Percentiles rank a stretch among this genome's conserved stretches.
These are phyloP conservation scores for Hassar affinis DNA, from an alignment of 2,113 vertebrate species.

Conservation along the genomic window DNA sequence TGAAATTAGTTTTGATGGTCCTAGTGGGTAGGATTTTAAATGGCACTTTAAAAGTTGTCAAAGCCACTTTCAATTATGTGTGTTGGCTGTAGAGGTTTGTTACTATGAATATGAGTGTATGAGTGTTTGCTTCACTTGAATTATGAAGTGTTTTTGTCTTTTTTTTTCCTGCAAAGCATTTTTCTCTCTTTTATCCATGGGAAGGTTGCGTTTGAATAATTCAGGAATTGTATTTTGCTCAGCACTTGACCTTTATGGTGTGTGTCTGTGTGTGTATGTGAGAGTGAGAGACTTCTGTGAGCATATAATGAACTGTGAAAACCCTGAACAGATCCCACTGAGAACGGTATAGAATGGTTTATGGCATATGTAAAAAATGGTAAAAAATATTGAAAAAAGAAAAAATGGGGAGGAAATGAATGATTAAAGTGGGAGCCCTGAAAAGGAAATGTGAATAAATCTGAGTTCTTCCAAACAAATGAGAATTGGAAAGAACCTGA, in stretches of 20 bases:
- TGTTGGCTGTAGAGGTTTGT: slow-evolving; percentile 10
- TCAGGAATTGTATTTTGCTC: slow-evolving; percentile 50
- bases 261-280: slow-evolving; percentile 17
- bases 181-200: slow-evolving; percentile 36
- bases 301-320: slow-evolving; percentile 19
- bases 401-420: slow-evolving; percentile 2
- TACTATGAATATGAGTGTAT: slow-evolving; percentile 22
- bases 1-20: background rate
- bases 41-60: background rate
- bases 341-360: slow-evolving; percentile 2
- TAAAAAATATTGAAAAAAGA: background rate
- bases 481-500: slow-evolving; percentile 18
- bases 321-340: slow-evolving; percentile 20
- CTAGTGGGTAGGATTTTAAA: background rate
- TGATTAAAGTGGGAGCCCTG: background rate
- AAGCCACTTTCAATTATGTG: background rate
- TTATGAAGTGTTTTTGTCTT: slow-evolving; percentile 25
- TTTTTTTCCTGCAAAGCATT: slow-evolving; percentile 31
- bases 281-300: background rate
- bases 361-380: background rate
- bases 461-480: background rate
- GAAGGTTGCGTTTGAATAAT: slow-evolving; percentile 50
- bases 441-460: slow-evolving; percentile 10
- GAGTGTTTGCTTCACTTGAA: slow-evolving; percentile 27
- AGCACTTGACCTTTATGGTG: slow-evolving; percentile 50